Evolutionary conservation across 2,797 vertebrate species (phyloP), one percentile per base, ranked within the genome.

Genomic region (Thaleichthys pacificus): DNA sequence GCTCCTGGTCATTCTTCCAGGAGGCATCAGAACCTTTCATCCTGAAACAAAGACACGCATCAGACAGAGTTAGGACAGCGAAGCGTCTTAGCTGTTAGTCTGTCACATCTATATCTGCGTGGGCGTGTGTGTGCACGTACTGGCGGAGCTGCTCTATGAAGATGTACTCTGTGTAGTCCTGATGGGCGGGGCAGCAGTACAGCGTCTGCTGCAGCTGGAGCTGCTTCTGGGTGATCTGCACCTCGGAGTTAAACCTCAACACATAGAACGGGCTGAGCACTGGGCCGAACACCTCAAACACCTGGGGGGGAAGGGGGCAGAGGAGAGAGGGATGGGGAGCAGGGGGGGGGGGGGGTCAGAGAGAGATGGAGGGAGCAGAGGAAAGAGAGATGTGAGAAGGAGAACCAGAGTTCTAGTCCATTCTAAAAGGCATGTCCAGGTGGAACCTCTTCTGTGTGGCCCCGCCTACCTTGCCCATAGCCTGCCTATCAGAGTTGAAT

Each of bases 1-100:
- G 96, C 30, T 98, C 97, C 70, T 96, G 95, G 75, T 99, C 97
- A 67, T 99, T 96, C 82, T 95, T 96, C 97, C 97, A 99, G 2
- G 97, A 99, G 0, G 97, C 97, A 90, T 99, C 97, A 9, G 97
- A 98, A 72, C 97, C 97, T 81, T 91, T 96, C 0, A 90, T 86
- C 71, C 97, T 99, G 70, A 54, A 80, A 74, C 14, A 61, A 63
- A 75, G 74, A 30, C 5, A 60, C 21, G 35, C 17, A 56, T 49
- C 21, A 71, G 14, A 38, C 4, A 38, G 17, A 42, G 30, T 61
- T 57, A 30, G 35, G 32, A 38, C 30, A 1, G 30, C n/a, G 8
- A 21, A 54, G 6, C 21, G 2, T 35, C 8, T 69, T 8, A 9
- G n/a, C 26, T 32, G 32, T 14, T 3, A 9, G 30, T 32, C 14